These are phyloP conservation scores for Dicrostonyx torquatus DNA, from an alignment of 2,797 vertebrate species.

Conservation along the genomic window DNA sequence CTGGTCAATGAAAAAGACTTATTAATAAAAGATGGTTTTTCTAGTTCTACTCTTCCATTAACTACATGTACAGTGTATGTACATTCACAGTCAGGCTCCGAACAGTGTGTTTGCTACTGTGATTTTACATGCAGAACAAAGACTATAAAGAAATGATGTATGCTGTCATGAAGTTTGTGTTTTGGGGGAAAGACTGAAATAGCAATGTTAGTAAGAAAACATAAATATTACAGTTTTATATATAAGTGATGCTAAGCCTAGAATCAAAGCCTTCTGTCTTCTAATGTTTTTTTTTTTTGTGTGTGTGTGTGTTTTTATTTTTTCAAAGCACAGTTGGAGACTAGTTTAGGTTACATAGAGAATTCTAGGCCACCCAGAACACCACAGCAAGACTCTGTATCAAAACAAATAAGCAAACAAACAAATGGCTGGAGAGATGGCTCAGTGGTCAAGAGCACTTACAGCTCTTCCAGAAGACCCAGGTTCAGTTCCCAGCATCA, in stretches of 20 bases:
- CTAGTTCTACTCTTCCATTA: slow-evolving; percentile 26
- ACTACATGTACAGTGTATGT: not conserved
- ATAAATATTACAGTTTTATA: not conserved
- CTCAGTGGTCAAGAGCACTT: not conserved
- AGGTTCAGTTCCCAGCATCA: not conserved
- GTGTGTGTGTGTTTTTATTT: not conserved
- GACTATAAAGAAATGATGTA: slow-evolving; percentile 15
- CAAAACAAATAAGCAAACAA: not conserved
- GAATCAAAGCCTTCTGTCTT: not conserved
- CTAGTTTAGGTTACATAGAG: not conserved
- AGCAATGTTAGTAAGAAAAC: slow-evolving; percentile 7
- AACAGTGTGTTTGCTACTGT: slow-evolving; percentile 20
- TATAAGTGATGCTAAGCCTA: not conserved
- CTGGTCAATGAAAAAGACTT: not conserved
- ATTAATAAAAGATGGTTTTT: slow-evolving; percentile 33
- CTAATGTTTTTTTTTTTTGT: not conserved
- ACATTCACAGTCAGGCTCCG: slow-evolving; percentile 31
- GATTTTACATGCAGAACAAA: not conserved
- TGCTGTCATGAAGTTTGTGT: not conserved
- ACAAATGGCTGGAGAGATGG: not conserved
- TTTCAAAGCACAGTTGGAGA: not conserved
- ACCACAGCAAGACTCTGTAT: not conserved
- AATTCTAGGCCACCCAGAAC: not conserved
- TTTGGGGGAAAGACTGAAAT: not conserved
- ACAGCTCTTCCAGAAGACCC: not conserved